Percentiles rank a stretch among this genome's conserved stretches.
Evolutionary conservation across 2,113 vertebrate genomes (phyloP).

Genomic region (Neotoma lepida): DNA sequence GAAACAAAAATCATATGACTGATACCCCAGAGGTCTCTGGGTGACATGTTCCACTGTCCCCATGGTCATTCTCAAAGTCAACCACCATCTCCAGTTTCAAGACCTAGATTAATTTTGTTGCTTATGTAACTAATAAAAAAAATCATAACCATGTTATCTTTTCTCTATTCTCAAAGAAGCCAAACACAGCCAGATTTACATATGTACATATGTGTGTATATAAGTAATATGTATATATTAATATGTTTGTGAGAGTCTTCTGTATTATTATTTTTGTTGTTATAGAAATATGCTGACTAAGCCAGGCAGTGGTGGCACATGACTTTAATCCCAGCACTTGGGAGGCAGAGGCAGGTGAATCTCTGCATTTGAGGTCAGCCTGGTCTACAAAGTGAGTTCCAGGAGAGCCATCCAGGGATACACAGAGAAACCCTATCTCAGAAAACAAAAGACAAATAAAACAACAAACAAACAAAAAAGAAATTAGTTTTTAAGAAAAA

Average conservation of each 20-base stretch:
- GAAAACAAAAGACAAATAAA: no score
- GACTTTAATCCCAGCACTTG: neutral
- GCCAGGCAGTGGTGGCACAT: neutral
- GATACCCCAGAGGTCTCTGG: neutral
- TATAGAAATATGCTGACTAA: neutral
- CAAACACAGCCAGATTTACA: neutral
- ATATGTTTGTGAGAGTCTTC: neutral
- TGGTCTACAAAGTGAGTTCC: neutral
- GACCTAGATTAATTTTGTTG: neutral
- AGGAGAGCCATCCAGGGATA: neutral
- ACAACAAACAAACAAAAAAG: neutral
- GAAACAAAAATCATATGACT: neutral
- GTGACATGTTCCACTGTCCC: neutral
- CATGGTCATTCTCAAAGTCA: neutral
- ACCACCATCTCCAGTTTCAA: neutral
- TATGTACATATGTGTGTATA: neutral
- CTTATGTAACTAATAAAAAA: neutral
- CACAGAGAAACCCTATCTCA: neutral
- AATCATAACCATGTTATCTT: constrained; percentile 18
- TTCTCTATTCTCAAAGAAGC: neutral
- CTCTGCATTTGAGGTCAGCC: neutral
- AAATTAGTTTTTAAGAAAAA: neutral
- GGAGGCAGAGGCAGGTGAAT: neutral
- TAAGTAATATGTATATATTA: neutral
- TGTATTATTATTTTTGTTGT: neutral